A percentile compares a stretch with the other conserved stretches of the same genome.
These are phyloP conservation scores for Stenoptilia bipunctidactyla DNA, from an alignment of 2,888 invertebrate species.

Conservation along the genomic window DNA sequence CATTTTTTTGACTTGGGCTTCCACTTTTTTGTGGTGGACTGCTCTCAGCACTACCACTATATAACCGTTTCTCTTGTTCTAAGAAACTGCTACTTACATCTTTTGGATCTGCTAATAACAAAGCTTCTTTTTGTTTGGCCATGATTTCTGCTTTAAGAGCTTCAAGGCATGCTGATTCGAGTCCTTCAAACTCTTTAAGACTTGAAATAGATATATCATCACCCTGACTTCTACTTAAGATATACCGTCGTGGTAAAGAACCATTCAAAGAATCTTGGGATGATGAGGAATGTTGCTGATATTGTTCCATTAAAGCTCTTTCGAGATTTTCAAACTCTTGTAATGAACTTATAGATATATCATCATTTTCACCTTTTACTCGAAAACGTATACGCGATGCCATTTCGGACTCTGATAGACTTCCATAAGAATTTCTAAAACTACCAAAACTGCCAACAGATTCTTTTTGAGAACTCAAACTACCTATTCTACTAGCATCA, in stretches of 20 bases:
- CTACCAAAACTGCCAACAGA: constrained; percentile 85
- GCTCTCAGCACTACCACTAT: constrained; percentile 72
- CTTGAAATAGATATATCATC: constrained; percentile 91
- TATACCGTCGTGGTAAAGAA: constrained; percentile 80
- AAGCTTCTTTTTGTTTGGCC: constrained; percentile 87
- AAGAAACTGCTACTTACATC: constrained; percentile 58
- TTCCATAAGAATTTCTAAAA: constrained; percentile 89
- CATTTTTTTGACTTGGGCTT: constrained; percentile 46
- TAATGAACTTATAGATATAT: constrained; percentile 91
- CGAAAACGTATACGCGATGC: constrained; percentile 87
- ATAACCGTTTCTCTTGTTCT: constrained; percentile 62
- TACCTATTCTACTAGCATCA: constrained; percentile 83
- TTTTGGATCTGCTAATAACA: constrained; percentile 74
- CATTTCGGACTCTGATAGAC: constrained; percentile 92
- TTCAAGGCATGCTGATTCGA: constrained; percentile 90
- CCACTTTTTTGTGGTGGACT: constrained; percentile 69
- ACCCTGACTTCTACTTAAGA: constrained; percentile 79
- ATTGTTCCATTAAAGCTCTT: constrained; percentile 85
- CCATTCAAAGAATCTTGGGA: constrained; percentile 91
- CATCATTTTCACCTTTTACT: constrained; percentile 89
- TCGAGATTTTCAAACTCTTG: constrained; percentile 96
- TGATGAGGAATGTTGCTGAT: constrained; percentile 78
- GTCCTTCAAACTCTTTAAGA: constrained; percentile 91
- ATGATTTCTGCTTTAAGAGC: constrained; percentile 86
- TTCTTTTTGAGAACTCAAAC: constrained; percentile 82